Evolutionary conservation across 2,113 vertebrate species (phyloP), one percentile per base, ranked within the genome.

Genomic region (Myxocyprinus asiaticus): DNA sequence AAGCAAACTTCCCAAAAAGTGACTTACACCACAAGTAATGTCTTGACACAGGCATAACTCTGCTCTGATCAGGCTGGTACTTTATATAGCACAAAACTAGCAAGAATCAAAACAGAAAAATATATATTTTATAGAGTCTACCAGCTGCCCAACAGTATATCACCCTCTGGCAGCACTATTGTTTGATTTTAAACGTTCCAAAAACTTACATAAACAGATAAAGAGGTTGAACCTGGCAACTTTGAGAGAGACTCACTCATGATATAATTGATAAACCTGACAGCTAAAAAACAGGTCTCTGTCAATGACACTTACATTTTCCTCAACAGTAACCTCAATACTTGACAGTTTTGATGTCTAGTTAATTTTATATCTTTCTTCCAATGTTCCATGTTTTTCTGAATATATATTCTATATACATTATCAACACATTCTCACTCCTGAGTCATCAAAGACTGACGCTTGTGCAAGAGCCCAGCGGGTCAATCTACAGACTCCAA

Each of bases 131-230:
- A 65, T 61, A 44, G 22, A 5, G 17, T 15, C 62, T 7, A 33
- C 74, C 62, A 65, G 7, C 47, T 43, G 12, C 45, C 61, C 3
- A 17, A 66, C 62, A 4, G 10, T 22, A 75, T 83, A 85, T 76
- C 67, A 61, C 45, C 63, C 58, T 82, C 83, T 87, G 86, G 86
- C 88, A 86, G 12, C 7, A 77, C 66, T 51, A 73, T 11, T 77
- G 81, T 81, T 88, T 87, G 78, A 77, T 76, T 67, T 48, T 22
- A 70, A 59, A 79, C 9, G 1, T 42, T 50, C 77, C 77, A 66
- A 65, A 71, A 85, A 86, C 47, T 47, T 50, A 88, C 87, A 90
- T 84, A 82, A 77, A 78, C 50, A 73, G 72, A 85, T 64, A 84
- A 85, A 86, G 64, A 42, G 11, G 71, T 42, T 75, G 44, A 67